phyloP scores from a whole-genome alignment of 2,113 vertebrate genomes.

The Neogobius melanostomus region DNA sequence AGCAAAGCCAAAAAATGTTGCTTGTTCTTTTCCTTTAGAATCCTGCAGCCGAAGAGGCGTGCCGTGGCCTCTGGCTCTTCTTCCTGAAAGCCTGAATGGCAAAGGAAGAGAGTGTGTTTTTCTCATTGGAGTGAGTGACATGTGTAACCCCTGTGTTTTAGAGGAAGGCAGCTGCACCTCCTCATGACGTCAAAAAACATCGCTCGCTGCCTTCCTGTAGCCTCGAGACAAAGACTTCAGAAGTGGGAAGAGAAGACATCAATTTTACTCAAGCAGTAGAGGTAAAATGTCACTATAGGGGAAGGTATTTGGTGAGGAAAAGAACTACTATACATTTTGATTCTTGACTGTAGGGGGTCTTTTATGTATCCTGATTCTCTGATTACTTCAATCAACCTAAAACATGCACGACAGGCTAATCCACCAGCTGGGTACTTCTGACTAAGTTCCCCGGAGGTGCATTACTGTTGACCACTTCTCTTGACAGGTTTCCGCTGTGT shows the following conservation, averaged over 20 bases:
- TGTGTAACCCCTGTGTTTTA: conserved; percentile 15
- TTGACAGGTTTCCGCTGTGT: too few species aligned
- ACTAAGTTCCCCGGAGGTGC: too few species aligned
- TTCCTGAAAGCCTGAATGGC: neutral
- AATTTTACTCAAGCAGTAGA: too few species aligned
- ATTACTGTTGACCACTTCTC: too few species aligned
- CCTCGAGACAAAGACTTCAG: conserved; percentile 33
- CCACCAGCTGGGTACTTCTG: too few species aligned
- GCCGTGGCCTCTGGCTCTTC: neutral
- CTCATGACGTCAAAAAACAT: conserved; percentile 10
- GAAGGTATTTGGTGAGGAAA: too few species aligned
- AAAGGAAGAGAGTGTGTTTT: neutral
- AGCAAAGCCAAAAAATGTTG: neutral
- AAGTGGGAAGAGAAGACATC: conserved; percentile 4
- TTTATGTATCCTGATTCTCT: too few species aligned
- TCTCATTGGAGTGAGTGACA: conserved; percentile 8
- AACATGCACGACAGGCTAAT: too few species aligned
- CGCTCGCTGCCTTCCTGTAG: neutral
- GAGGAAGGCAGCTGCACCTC: conserved; percentile 20
- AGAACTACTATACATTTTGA: too few species aligned
- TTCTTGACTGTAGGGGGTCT: too few species aligned
- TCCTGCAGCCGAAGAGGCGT: neutral
- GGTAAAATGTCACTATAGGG: too few species aligned
- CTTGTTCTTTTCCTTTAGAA: neutral
- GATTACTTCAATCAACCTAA: too few species aligned